These are phyloP conservation scores for Sebastolobus alascanus DNA, from an alignment of 2,797 vertebrate genomes.

Conservation along the genomic window DNA sequence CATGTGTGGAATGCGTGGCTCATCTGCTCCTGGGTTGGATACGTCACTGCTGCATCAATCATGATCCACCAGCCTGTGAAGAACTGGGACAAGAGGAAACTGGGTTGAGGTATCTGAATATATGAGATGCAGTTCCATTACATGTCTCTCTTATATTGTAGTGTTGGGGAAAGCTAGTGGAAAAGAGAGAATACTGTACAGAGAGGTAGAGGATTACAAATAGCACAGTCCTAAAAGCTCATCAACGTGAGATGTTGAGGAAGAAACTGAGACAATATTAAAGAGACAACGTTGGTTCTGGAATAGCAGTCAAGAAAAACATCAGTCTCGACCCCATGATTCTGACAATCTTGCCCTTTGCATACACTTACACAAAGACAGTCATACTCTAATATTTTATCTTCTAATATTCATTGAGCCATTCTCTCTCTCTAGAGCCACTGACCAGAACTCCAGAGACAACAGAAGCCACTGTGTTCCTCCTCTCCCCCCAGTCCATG, in stretches of 20 bases:
- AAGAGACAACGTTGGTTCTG: neutral
- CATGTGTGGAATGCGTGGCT: slow-evolving; percentile 95
- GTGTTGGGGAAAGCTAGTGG: neutral
- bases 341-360: neutral
- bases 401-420: neutral
- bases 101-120: neutral
- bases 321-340: neutral
- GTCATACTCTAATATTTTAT: neutral
- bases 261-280: neutral
- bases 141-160: neutral
- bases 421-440: neutral
- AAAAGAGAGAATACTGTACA: neutral
- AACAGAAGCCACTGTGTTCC: slow-evolving; percentile 90
- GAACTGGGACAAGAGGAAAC: slow-evolving; percentile 81
- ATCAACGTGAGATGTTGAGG: neutral
- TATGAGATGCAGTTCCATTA: neutral
- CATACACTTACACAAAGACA: neutral
- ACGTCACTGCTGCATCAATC: slow-evolving; percentile 91
- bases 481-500: slow-evolving; percentile 92
- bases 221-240: neutral
- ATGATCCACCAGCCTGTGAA: slow-evolving; percentile 97
- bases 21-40: slow-evolving; percentile 85
- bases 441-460: slow-evolving; percentile 91
- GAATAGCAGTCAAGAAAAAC: neutral
- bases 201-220: neutral